Conservation (phyloP, 2,888 invertebrate genomes). For the Yponomeuta cagnagella region DNA sequence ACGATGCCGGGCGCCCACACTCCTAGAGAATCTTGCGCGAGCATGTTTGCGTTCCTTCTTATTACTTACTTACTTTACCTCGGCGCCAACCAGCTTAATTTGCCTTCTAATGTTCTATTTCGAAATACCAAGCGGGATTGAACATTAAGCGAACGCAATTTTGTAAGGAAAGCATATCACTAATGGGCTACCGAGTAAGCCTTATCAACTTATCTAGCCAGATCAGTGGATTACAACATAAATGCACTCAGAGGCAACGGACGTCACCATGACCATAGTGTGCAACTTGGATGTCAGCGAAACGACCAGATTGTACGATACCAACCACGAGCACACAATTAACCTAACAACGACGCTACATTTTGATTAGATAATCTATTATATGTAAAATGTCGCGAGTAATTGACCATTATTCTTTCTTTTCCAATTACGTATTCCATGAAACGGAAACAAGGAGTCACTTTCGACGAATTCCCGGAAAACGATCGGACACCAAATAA, state of each 20-base stretch:
- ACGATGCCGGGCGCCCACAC: slow-evolving; percentile 39
- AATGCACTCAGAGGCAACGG: slow-evolving; percentile 1
- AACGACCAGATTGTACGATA: slow-evolving; percentile 24
- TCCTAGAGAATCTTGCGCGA: slow-evolving; percentile 25
- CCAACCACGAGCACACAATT: slow-evolving; percentile 41
- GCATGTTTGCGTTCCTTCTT: slow-evolving; percentile 41
- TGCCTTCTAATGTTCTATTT: not conserved
- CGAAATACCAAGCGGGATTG: not conserved
- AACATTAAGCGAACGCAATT: not conserved
- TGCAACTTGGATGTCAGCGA: slow-evolving; percentile 20
- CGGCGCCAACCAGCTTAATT: slow-evolving; percentile 5
- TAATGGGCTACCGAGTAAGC: not conserved
- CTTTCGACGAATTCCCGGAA: not conserved
- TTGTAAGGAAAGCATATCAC: not conserved
- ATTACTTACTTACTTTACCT: slow-evolving; percentile 33
- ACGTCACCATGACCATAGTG: not conserved
- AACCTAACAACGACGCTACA: slow-evolving; percentile 45
- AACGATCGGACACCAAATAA: not conserved
- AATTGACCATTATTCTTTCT: slow-evolving; percentile 9
- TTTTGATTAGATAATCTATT: slow-evolving; percentile 24
- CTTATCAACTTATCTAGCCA: not conserved
- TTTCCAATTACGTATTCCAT: slow-evolving; percentile 9
- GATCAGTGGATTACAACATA: not conserved
- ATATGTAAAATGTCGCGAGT: slow-evolving; percentile 2
- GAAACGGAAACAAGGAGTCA: not conserved